Conservation (phyloP, 2,113 vertebrate genomes). For the Tyrannus savana region DNA sequence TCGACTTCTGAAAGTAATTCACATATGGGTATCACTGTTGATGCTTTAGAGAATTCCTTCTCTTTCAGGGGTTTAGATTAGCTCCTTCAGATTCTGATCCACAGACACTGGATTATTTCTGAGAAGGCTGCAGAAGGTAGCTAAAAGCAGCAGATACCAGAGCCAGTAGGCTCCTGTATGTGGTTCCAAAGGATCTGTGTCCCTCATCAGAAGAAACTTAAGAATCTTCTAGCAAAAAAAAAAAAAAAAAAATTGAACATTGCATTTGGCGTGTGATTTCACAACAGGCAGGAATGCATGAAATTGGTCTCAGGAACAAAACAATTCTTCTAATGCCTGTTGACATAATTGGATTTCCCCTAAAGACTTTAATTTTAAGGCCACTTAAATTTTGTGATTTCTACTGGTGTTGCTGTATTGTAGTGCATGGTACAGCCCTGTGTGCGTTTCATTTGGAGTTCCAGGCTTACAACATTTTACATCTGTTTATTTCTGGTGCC, state of each 20-base stretch:
- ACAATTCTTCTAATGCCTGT: background rate
- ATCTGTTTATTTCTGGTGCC: background rate
- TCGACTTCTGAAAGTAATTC: background rate
- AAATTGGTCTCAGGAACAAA: background rate
- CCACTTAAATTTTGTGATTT: background rate
- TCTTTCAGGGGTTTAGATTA: background rate
- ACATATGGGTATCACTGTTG: background rate
- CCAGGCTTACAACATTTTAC: background rate
- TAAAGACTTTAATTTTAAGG: background rate
- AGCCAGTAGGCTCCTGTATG: background rate
- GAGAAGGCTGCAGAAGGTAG: background rate
- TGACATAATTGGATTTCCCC: background rate
- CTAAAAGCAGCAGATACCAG: background rate
- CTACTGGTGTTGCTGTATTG: background rate
- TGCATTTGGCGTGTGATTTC: slow-evolving; percentile 1
- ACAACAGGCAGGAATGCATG: background rate
- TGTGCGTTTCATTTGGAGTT: background rate
- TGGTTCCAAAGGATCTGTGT: background rate
- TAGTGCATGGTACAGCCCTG: background rate
- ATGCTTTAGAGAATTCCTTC: background rate
- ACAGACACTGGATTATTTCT: background rate
- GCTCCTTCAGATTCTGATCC: background rate
- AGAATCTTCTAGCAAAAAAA: background rate
- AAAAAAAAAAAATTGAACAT: background rate
- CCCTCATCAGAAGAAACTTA: background rate